Conservation (phyloP, 2,888 invertebrate species). For the Eupithecia abbreviata region DNA sequence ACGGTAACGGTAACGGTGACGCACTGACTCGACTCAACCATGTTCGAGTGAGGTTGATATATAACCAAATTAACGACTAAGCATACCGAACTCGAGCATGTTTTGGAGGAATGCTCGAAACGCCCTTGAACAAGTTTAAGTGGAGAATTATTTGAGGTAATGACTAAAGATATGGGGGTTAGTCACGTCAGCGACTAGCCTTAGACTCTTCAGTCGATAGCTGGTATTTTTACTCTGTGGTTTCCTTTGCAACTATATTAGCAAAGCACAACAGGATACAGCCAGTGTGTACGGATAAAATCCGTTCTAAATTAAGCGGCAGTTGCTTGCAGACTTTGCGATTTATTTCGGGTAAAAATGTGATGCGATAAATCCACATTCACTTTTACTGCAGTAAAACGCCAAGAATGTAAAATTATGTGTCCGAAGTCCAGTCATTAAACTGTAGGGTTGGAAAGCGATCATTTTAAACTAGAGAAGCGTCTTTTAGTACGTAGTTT, state of each 20-base stretch:
- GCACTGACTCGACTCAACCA: no score
- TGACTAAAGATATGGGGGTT: no score
- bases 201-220: not conserved
- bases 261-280: conserved; percentile 18
- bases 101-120: no score
- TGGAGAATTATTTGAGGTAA: no score
- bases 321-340: conserved; percentile 10
- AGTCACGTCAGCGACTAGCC: not conserved
- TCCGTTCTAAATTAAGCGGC: not conserved
- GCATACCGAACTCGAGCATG: no score
- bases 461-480: not conserved
- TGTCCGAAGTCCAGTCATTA: conserved; percentile 13
- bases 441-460: conserved; percentile 18
- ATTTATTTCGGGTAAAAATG: conserved; percentile 23
- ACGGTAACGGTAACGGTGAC: no score
- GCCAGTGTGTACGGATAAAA: not conserved
- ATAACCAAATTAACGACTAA: no score
- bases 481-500: not conserved
- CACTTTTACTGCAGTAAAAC: conserved; percentile 14
- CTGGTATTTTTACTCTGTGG: not conserved
- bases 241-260: conserved; percentile 2
- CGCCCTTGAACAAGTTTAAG: no score
- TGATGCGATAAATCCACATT: conserved; percentile 16
- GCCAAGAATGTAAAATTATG: conserved; percentile 16
- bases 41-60: no score